Conservation (phyloP, 1,140 invertebrate genomes). For the Temnothorax longispinosus region DNA sequence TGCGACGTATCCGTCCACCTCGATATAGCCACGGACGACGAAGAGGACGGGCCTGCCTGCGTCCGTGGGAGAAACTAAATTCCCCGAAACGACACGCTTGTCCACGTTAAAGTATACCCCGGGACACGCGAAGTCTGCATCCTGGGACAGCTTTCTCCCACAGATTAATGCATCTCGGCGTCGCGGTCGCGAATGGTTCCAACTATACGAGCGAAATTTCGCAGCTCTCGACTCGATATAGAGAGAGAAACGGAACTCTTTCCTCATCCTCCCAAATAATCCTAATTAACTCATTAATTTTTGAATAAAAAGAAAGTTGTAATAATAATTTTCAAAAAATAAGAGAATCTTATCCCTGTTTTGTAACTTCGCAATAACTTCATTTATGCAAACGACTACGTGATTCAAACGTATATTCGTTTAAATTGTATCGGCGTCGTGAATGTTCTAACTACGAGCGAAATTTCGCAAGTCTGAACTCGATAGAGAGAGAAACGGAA, state of each 20-base stretch:
- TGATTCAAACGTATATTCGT: background rate
- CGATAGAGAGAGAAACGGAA: background rate
- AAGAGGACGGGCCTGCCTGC: conserved; percentile 13
- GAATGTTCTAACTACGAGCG: background rate
- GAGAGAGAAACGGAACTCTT: background rate
- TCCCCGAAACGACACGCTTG: conserved; percentile 34
- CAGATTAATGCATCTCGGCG: conserved; percentile 30
- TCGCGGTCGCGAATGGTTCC: background rate
- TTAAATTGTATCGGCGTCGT: too few species aligned
- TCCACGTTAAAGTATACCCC: conserved; percentile 26
- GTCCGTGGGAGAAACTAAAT: conserved; percentile 31
- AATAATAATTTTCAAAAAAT: background rate
- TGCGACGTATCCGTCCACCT: conserved; percentile 33
- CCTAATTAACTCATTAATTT: conserved; percentile 20
- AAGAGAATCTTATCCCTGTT: background rate
- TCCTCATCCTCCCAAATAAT: background rate
- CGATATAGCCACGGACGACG: conserved; percentile 11
- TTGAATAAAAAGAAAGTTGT: background rate
- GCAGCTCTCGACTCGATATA: background rate
- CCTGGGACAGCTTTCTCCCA: background rate
- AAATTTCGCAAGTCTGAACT: background rate
- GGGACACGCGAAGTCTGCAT: background rate
- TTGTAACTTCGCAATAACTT: too few species aligned
- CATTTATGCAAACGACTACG: too few species aligned
- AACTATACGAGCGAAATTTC: background rate